Percentiles rank a stretch among this genome's conserved stretches.
phyloP scores from a whole-genome alignment of 2,888 invertebrate genomes.

The Coelinius sp. region DNA sequence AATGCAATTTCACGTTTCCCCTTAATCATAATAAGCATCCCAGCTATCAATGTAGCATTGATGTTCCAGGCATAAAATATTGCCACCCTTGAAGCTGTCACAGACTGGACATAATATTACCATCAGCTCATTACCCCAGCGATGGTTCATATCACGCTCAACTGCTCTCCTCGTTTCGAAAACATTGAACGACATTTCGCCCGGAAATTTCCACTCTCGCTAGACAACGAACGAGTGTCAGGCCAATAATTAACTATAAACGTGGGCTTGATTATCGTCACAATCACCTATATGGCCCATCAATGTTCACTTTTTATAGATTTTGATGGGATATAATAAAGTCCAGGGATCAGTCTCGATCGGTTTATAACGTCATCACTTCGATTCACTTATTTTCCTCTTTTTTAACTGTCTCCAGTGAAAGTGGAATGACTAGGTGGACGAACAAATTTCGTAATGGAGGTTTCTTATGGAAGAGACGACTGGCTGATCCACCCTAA shows the following conservation, averaged over 20 bases:
- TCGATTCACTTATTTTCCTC: neutral
- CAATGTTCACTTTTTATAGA: conserved; percentile 9
- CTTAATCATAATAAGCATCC: conserved; percentile 52
- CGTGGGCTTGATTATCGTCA: conserved; percentile 22
- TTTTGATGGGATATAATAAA: conserved; percentile 9
- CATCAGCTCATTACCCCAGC: conserved; percentile 56
- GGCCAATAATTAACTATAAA: conserved; percentile 35
- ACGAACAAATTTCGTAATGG: conserved; percentile 34
- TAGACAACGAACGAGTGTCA: conserved; percentile 14
- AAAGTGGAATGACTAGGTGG: neutral
- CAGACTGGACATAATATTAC: conserved; percentile 53
- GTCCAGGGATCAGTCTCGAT: neutral
- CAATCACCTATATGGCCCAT: conserved; percentile 20
- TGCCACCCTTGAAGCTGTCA: conserved; percentile 30
- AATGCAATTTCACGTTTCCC: too few species aligned
- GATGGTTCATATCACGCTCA: conserved; percentile 55
- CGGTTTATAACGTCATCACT: neutral
- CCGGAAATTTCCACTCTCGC: conserved; percentile 26
- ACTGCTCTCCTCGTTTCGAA: conserved; percentile 51
- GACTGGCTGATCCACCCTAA: conserved; percentile 40
- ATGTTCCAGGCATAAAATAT: conserved; percentile 8
- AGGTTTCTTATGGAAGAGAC: conserved; percentile 4
- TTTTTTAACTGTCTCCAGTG: too few species aligned
- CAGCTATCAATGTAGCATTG: conserved; percentile 55
- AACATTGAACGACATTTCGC: conserved; percentile 50